Evolutionary conservation across 2,888 invertebrate genomes (phyloP), one percentile per base, ranked within the genome.

Genomic region (Cerastis rubricosa): DNA sequence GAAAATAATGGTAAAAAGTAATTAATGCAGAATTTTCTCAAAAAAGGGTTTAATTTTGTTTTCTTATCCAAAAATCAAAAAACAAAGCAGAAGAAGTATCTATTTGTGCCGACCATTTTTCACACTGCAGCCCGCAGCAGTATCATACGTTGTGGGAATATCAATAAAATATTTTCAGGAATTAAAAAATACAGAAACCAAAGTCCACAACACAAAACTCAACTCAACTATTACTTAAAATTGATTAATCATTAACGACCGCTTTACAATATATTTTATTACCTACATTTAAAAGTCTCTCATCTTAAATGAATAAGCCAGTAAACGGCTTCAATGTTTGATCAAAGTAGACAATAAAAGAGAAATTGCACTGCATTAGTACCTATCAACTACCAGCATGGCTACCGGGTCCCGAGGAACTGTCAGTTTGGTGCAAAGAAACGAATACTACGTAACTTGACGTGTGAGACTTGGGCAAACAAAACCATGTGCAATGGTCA

Each of bases 401-500:
- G 83, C 83, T 69, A 74, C 76, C 72, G 71, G 89, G 87, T 70
- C 78, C 76, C 77, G 78, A 90, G 88, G 89, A 91, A 87, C 89
- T 90, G 91, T 90, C 92, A 89, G 91, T 69, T 65, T 63, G 85
- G 74, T 87, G 89, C 90, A 91, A 91, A 91, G 90, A 91, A 90
- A 88, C 81, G 79, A 87, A 82, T 80, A 85, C 84, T 86, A 86
- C 85, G 64, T 92, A 92, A 93, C 90, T 85, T 90, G 93, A 93
- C 93, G 91, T 88, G 90, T 85, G 92, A 93, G 87, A 91, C 90
- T 91, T 88, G 88, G 78, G 70, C 87, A 85, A 90, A 92, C 87
- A 91, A 90, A 90, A 91, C 88, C 84, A 87, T 86, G 83, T 83
- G 75, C 74, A 78, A 76, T 68, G 54, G 11, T 57, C 80, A 63